These are phyloP conservation scores for Reinhardtius hippoglossoides DNA, from an alignment of 2,113 vertebrate species.

Conservation along the genomic window DNA sequence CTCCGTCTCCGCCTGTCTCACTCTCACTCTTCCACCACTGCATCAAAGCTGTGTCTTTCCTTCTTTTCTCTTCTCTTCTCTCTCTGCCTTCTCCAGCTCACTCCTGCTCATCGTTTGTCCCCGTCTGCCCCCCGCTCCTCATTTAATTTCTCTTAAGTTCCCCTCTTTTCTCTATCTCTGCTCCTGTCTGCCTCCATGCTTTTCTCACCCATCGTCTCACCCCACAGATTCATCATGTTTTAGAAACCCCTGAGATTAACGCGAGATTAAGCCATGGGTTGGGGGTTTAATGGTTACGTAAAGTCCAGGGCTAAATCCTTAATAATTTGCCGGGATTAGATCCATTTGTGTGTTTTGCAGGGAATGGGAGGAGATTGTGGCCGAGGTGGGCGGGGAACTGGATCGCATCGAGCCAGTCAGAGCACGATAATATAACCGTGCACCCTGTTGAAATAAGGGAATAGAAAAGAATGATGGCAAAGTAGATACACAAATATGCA, in stretches of 20 bases:
- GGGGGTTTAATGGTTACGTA: constrained; percentile 84
- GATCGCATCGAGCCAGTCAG: constrained; percentile 12
- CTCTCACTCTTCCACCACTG: constrained; percentile 3
- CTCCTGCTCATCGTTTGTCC: constrained; percentile 23
- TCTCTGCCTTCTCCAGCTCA: constrained; percentile 20
- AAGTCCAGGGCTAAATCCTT: constrained; percentile 76
- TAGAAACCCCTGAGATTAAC: constrained; percentile 76
- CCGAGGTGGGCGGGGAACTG: constrained; percentile 43
- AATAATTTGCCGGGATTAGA: constrained; percentile 86
- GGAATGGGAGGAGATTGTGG: constrained; percentile 43
- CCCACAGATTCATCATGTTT: constrained; percentile 56
- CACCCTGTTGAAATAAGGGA: constrained; percentile 15
- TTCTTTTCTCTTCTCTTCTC: constrained; percentile 12
- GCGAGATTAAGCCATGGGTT: constrained; percentile 75
- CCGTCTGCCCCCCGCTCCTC: constrained; percentile 4
- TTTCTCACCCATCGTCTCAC: constrained; percentile 21
- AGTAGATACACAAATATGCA: constrained; percentile 8
- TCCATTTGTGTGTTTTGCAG: constrained; percentile 51
- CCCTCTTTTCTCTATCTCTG: background rate
- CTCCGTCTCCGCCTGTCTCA: constrained; percentile 22
- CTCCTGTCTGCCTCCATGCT: background rate
- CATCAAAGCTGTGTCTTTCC: background rate
- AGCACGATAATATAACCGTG: constrained; percentile 13
- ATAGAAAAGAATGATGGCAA: constrained; percentile 2
- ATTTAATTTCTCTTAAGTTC: constrained; percentile 26